Base-by-base conservation (phyloP, 1,140 invertebrate genomes). In the Tribolium castaneum region DNA sequence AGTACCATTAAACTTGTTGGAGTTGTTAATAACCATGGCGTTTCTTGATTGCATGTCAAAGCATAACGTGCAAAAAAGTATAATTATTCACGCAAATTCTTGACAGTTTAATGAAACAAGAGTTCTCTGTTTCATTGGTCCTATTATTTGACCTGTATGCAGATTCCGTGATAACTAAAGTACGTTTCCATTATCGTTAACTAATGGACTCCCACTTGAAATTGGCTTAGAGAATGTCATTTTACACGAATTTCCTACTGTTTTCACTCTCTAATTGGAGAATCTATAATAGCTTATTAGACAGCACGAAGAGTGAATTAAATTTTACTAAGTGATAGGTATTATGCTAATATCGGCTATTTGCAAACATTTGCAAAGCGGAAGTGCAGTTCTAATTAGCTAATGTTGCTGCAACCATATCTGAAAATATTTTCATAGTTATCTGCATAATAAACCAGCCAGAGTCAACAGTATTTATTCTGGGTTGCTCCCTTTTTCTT, bases 51-150 rank as follows among this genome's bases (percentile, higher is more conserved):
- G 59, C 59, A 66, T 66, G 59, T 66, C 59, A 39, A 39, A 66
- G 30, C 59, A 66, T 66, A 66, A 66, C 59, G 59, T 66, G 59
- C 30, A 66, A 66, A 66, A 66, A 66, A 66, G 10, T 10, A 30
- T 66, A 66, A 66, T 66, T 66, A 66, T 66, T 66, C 59, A 66
- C 59, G 59, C 59, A 66, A 66, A 66, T 66, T 66, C 59, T 12
- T 66, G 59, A 66, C 59, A 66, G 59, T 66, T 66, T 66, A 66
- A 66, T 66, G 59, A 66, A 66, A 66, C 54, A 25, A 59, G 54
- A 59, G 54, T 59, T 66, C 30, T 16, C 59, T 39, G 59, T 66
- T 66, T 35, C 59, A 66, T 66, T 66, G 59, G 59, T 13, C 59
- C 59, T 66, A 39, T 66, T 66, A 66, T 66, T 66, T 39, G 59